Conservation (phyloP, 2,113 vertebrate genomes). For the Zingel zingel region DNA sequence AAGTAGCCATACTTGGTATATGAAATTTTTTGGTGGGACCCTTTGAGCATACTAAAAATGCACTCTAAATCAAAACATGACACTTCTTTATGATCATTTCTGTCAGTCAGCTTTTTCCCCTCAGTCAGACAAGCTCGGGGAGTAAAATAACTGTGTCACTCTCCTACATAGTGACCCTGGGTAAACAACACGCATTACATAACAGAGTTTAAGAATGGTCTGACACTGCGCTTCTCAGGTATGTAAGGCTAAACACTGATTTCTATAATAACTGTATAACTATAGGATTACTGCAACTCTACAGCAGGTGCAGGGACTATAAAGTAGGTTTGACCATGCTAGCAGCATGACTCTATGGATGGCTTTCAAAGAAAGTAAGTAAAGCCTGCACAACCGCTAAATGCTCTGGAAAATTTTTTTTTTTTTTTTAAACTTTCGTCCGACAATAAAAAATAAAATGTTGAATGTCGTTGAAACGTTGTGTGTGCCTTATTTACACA, state of each 20-base stretch:
- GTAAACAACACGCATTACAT: conserved; percentile 9
- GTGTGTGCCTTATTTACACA: too few relatives aligned
- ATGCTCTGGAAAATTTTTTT: too few relatives aligned
- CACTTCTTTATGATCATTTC: background rate
- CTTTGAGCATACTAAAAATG: background rate
- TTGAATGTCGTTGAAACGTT: too few relatives aligned
- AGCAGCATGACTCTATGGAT: too few relatives aligned
- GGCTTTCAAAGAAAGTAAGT: too few relatives aligned
- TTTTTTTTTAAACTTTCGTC: too few relatives aligned
- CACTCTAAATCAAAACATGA: background rate
- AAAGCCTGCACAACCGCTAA: too few relatives aligned
- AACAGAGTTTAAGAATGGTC: background rate
- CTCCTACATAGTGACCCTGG: conserved; percentile 20
- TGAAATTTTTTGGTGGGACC: too few relatives aligned
- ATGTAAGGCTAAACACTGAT: conserved; percentile 4
- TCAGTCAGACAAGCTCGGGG: too few relatives aligned
- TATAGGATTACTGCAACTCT: conserved; percentile 12
- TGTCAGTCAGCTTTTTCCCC: background rate
- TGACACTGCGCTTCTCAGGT: background rate
- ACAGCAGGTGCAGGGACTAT: background rate
- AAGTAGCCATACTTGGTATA: background rate
- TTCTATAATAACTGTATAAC: conserved; percentile 20
- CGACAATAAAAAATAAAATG: too few relatives aligned
- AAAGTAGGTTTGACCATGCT: background rate
- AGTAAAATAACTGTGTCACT: background rate